A percentile compares a stretch with the other conserved stretches of the same genome.
Evolutionary conservation across 2,113 vertebrate genomes (phyloP).

Genomic region (Myotis yumanensis): DNA sequence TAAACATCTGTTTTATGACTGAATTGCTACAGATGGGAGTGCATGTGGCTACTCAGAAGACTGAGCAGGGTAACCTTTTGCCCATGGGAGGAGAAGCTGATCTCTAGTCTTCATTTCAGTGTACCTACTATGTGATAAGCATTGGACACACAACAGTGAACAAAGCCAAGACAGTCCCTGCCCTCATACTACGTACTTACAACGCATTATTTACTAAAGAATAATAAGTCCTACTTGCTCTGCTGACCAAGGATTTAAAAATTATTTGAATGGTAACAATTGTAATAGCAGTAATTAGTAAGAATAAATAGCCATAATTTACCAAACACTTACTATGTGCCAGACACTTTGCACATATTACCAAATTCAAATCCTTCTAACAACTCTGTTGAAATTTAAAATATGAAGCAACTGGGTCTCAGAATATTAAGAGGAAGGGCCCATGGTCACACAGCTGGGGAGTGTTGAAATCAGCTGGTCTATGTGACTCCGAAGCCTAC

Average conservation of each 20-base stretch:
- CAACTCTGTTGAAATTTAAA: neutral
- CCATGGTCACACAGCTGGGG: neutral
- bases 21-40: neutral
- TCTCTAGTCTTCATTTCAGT: neutral
- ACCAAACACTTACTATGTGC: neutral
- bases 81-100: neutral
- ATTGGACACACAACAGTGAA: neutral
- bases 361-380: neutral
- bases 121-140: neutral
- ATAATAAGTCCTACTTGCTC: neutral
- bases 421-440: neutral
- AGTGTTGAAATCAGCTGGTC: neutral
- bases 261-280: neutral
- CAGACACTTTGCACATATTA: neutral
- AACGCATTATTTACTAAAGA: neutral
- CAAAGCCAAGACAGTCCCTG: neutral
- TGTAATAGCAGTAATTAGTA: neutral
- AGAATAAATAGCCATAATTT: neutral
- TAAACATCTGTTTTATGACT: neutral
- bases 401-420: neutral
- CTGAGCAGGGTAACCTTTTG: neutral
- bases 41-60: neutral
- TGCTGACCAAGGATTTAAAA: neutral
- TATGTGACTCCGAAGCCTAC: neutral
- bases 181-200: rapidly evolving